A percentile compares a stretch with the other conserved stretches of the same genome.
phyloP scores from a whole-genome alignment of 2,113 vertebrate genomes.

The Pseudolaguvia tuberculata region DNA sequence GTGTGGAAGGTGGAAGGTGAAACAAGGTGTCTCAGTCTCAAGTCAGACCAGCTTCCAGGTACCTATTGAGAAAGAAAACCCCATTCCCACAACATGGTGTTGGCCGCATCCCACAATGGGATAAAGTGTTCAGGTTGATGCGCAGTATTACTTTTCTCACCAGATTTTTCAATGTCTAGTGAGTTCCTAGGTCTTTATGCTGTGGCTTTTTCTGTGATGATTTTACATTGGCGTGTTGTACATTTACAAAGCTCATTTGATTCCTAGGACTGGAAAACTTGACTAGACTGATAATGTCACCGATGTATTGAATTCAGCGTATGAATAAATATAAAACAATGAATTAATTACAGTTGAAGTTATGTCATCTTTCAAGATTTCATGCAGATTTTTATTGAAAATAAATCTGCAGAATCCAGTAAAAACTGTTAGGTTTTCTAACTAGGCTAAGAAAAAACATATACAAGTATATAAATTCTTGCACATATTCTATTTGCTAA shows the following conservation, averaged over 20 bases:
- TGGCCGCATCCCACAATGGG: too few species aligned
- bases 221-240: conserved; percentile 1
- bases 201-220: not conserved
- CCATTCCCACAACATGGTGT: too few species aligned
- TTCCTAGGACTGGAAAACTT: not conserved
- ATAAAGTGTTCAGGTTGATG: too few species aligned
- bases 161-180: not conserved
- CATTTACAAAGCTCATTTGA: not conserved
- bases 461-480: too few species aligned
- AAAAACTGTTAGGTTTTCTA: conserved; percentile 50
- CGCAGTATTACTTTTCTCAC: too few species aligned
- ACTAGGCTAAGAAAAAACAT: conserved; percentile 60
- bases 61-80: too few species aligned
- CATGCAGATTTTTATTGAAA: conserved; percentile 27
- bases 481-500: conserved; percentile 60
- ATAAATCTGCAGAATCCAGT: conserved; percentile 53
- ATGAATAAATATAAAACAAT: not conserved
- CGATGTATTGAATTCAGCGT: not conserved
- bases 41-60: too few species aligned
- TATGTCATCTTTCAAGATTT: not conserved
- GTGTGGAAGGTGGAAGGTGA: too few species aligned
- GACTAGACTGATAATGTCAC: conserved; percentile 11
- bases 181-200: not conserved
- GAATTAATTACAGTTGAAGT: too few species aligned
- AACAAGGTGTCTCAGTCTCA: too few species aligned